Percentiles rank a stretch among this genome's conserved stretches.
Evolutionary conservation across 2,888 invertebrate species (phyloP).

Genomic region (Machimus rusticus): DNA sequence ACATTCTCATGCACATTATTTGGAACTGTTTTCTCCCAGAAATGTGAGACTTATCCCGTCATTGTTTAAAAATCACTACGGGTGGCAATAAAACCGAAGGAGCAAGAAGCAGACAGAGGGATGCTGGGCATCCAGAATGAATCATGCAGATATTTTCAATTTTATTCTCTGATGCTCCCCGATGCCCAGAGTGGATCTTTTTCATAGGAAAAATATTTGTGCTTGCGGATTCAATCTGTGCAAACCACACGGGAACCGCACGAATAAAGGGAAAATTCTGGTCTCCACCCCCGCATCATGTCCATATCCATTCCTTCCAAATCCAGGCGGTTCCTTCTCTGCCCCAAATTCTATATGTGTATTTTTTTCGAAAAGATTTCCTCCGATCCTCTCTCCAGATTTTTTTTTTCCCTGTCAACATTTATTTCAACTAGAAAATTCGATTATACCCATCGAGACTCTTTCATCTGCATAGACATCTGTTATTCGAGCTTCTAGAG

Average conservation of each 20-base stretch:
- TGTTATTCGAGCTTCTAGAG: not conserved
- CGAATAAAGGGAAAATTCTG: not conserved
- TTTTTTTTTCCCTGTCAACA: constrained; percentile 11
- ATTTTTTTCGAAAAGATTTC: not conserved
- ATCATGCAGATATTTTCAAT: not conserved
- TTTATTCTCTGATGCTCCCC: not conserved
- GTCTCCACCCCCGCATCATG: not conserved
- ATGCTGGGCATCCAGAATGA: not conserved
- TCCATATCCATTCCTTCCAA: not conserved
- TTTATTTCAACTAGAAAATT: constrained; percentile 36
- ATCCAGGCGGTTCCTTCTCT: not conserved
- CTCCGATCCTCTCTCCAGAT: not conserved
- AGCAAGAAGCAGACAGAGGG: not conserved
- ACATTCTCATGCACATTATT: not conserved
- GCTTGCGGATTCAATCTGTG: not conserved
- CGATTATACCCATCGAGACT: constrained; percentile 20
- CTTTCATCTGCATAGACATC: constrained; percentile 33
- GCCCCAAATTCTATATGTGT: not conserved
- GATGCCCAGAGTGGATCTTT: not conserved
- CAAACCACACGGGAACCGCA: not conserved
- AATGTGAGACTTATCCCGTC: not conserved
- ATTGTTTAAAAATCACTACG: not conserved
- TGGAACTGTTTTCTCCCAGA: not conserved
- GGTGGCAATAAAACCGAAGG: not conserved
- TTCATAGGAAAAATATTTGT: not conserved